Percentiles rank a stretch among this genome's conserved stretches.
These are phyloP conservation scores for Halictus quadricinctus DNA, from an alignment of 2,888 invertebrate species.

Conservation along the genomic window DNA sequence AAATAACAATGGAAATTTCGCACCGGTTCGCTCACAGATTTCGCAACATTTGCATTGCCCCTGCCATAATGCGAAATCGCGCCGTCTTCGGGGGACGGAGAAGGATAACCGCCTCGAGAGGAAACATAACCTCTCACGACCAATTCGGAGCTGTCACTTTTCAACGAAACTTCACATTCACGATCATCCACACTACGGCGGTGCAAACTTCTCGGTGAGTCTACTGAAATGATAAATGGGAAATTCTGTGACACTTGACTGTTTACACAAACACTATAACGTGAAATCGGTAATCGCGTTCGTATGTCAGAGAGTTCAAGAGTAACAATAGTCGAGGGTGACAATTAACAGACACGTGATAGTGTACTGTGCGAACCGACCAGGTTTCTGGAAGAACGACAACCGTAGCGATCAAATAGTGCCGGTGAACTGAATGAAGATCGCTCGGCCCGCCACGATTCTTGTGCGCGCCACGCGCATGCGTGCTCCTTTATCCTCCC, in stretches of 20 bases:
- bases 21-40: neutral
- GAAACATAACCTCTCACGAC: neutral
- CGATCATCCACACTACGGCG: neutral
- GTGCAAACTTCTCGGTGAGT: neutral
- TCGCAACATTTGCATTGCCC: neutral
- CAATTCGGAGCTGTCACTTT: neutral
- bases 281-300: neutral
- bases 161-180: neutral
- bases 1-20: neutral
- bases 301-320: neutral
- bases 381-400: conserved; percentile 21
- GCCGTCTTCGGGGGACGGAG: neutral
- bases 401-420: conserved; percentile 74
- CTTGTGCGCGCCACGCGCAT: conserved; percentile 58
- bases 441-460: conserved; percentile 63
- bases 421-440: conserved; percentile 74
- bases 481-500: conserved; percentile 49
- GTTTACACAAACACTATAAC: neutral
- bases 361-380: neutral
- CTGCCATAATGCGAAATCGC: neutral
- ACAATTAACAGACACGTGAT: conserved; percentile 27
- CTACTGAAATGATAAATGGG: neutral
- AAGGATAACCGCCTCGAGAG: neutral
- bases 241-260: neutral
- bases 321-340: neutral